Conservation (phyloP, 92 coral and sea anemone species). For the Umimayanthus kanabou region DNA sequence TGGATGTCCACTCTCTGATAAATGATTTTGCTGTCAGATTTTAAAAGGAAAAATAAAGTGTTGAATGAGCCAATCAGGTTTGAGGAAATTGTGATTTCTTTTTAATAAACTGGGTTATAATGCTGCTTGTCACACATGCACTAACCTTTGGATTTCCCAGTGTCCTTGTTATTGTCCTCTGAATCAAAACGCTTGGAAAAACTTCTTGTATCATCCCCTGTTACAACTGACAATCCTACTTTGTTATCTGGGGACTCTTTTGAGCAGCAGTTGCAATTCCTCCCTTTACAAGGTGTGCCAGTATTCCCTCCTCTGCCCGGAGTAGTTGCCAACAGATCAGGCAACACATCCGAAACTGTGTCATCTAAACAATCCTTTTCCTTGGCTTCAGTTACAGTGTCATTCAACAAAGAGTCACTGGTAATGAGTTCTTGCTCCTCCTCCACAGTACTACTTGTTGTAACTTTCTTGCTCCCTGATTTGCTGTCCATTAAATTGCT, state of each 20-base stretch:
- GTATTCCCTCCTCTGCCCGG: background rate
- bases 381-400: background rate
- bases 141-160: background rate
- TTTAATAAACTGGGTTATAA: no score
- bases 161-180: background rate
- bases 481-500: background rate
- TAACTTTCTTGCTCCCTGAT: background rate
- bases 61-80: no score
- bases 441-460: background rate
- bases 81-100: no score
- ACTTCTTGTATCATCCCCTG: background rate
- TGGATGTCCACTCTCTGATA: no score
- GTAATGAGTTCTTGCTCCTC: background rate
- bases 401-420: background rate
- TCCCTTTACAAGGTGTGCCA: background rate
- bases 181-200: background rate
- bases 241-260: background rate
- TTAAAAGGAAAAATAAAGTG: no score
- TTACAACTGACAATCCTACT: background rate
- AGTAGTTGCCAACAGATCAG: conserved; percentile 15
- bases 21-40: no score
- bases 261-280: background rate
- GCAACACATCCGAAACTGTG: background rate
- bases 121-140: background rate
- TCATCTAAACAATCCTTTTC: background rate